A percentile compares a stretch with the other conserved stretches of the same genome.
These are phyloP conservation scores for Rhinichthys osculus DNA, from an alignment of 2,797 vertebrate genomes.

Conservation along the genomic window DNA sequence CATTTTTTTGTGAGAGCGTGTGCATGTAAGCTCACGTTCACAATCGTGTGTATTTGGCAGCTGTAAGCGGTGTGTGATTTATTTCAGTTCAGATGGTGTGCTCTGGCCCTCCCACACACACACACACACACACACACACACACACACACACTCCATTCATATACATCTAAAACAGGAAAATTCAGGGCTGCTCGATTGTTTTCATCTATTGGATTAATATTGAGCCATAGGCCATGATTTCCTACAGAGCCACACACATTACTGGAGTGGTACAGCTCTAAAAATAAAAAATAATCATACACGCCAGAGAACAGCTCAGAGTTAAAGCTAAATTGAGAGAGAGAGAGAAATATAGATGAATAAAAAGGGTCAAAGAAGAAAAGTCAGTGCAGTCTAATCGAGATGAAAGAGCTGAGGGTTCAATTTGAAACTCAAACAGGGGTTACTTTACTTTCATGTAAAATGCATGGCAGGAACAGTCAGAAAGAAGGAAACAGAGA, in stretches of 20 bases:
- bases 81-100: slow-evolving; percentile 21
- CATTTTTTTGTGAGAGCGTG: not conserved
- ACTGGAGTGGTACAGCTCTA: slow-evolving; percentile 35
- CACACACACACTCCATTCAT: slow-evolving; percentile 29
- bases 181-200: slow-evolving; percentile 26
- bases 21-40: slow-evolving; percentile 5
- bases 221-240: slow-evolving; percentile 35
- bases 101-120: not conserved
- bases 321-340: slow-evolving; percentile 19
- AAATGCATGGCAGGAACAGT: slow-evolving; percentile 35
- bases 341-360: not conserved
- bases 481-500: slow-evolving; percentile 19
- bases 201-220: slow-evolving; percentile 42
- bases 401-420: slow-evolving; percentile 37
- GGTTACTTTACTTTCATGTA: slow-evolving; percentile 44
- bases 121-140: slow-evolving; percentile 9
- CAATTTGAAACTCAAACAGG: slow-evolving; percentile 45
- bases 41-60: slow-evolving; percentile 9
- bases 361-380: slow-evolving; percentile 23
- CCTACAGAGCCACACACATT: slow-evolving; percentile 29
- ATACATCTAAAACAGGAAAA: slow-evolving; percentile 45
- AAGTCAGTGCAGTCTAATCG: slow-evolving; percentile 11
- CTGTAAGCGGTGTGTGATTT: slow-evolving; percentile 13
- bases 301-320: slow-evolving; percentile 8
- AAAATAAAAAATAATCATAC: slow-evolving; percentile 39